Percentiles rank a stretch among this genome's conserved stretches.
phyloP scores from a whole-genome alignment of 2,113 vertebrate species.

The Tretioscincus oriximinensis region DNA sequence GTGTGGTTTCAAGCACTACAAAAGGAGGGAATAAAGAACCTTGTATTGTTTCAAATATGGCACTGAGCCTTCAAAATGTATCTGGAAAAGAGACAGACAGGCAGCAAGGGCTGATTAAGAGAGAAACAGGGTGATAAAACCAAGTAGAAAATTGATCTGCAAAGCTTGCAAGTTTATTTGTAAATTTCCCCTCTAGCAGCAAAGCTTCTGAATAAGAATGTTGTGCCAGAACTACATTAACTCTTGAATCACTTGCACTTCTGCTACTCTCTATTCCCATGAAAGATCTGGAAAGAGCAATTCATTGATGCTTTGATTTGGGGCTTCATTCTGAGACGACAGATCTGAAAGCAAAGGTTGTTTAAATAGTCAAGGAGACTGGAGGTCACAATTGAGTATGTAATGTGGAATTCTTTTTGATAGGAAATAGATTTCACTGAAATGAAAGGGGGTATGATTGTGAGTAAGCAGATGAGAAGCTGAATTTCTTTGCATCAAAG shows the following conservation, averaged over 20 bases:
- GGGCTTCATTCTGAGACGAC: no score
- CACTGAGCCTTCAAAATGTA: conserved; percentile 54
- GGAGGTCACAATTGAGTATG: no score
- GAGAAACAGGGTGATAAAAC: conserved; percentile 59
- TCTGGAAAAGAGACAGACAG: conserved; percentile 36
- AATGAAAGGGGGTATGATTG: not conserved
- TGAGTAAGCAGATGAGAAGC: not conserved
- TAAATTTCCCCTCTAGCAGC: conserved; percentile 61
- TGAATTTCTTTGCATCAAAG: conserved; percentile 1
- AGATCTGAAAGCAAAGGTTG: no score
- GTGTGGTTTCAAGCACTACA: conserved; percentile 47
- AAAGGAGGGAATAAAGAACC: conserved; percentile 10
- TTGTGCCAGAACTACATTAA: conserved; percentile 50
- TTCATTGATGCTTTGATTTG: no score
- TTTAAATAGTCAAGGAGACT: no score
- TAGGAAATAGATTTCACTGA: not conserved
- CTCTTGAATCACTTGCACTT: conserved; percentile 18
- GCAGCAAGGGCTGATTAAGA: conserved; percentile 28
- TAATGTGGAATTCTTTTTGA: not conserved
- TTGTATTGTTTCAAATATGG: conserved; percentile 50
- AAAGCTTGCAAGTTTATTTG: conserved; percentile 69
- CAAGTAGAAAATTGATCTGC: conserved; percentile 68
- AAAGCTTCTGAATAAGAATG: conserved; percentile 55
- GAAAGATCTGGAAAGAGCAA: not conserved
- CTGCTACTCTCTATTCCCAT: not conserved